Base-by-base conservation (phyloP, 2,113 vertebrate genomes). In the Lophochroa leadbeateri region DNA sequence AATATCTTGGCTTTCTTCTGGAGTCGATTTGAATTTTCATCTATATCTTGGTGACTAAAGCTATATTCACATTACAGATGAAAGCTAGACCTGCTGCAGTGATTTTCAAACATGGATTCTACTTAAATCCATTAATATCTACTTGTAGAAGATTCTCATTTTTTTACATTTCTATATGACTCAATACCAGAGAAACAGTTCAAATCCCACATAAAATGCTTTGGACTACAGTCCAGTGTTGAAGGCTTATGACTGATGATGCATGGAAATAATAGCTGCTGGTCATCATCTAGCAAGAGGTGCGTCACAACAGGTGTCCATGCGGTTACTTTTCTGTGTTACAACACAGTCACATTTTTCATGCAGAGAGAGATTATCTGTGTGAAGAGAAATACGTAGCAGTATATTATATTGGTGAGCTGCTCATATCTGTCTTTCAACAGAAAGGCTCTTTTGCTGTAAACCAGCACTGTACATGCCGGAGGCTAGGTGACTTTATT, bases 351-450 rank as follows among this genome's bases (percentile, higher is more conserved):
- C 46, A 64, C 4, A 13, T 87, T 68, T 86, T 53, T 79, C 44
- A 35, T 5, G 10, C 27, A 52, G 47, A 50, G 50, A 46, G 37
- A 84, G 78, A 39, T 37, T 39, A 13, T 17, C 29, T 60, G 4
- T 52, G 2, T 25, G 10, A 46, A 64, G 61, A 46, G 24, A 74
- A 88, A 50, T 46, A 33, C 0, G 0, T 33, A 12, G 41, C 27
- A 60, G 4, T 41, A 7, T 61, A 8, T 79, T 84, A 3, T 23
- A 31, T 43, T 46, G 49, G 13, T 50, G 46, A 81, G 55, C 7
- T 19, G 60, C 70, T 86, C 17, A 5, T 49, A 13, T 39, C 13
- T 84, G 2, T 46, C 53, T 91, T 61, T 65, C 23, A 58, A 46
- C 37, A 65, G n/a, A 77, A 90, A 67, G 74, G 13, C 17, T 69